Percentiles rank a stretch among this genome's conserved stretches.
phyloP scores from a whole-genome alignment of 2,888 invertebrate genomes.

The Cenopis cana region DNA sequence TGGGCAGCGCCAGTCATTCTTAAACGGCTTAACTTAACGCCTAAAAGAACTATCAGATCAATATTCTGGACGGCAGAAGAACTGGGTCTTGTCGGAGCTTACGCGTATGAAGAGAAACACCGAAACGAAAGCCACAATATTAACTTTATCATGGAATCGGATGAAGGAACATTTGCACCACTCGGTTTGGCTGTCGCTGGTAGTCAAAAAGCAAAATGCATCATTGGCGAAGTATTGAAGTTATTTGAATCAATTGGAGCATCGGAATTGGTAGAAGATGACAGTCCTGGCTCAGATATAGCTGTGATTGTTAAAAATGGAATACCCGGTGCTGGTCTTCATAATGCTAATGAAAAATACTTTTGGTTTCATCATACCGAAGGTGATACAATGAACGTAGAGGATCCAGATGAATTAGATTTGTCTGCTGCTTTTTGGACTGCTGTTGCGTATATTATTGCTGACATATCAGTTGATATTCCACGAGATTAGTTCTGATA shows the following conservation, averaged over 20 bases:
- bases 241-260: constrained; percentile 89
- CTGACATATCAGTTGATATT: constrained; percentile 89
- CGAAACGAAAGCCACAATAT: constrained; percentile 84
- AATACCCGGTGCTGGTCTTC: constrained; percentile 89
- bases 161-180: constrained; percentile 92
- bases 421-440: constrained; percentile 92
- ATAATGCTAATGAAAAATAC: constrained; percentile 89
- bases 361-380: constrained; percentile 91
- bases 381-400: constrained; percentile 92
- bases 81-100: constrained; percentile 88
- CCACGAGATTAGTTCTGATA: constrained; percentile 72
- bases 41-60: constrained; percentile 89
- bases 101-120: constrained; percentile 87
- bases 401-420: constrained; percentile 89
- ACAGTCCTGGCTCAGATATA: constrained; percentile 90
- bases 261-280: constrained; percentile 81
- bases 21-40: constrained; percentile 86
- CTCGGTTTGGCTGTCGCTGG: constrained; percentile 89
- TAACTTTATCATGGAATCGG: constrained; percentile 93
- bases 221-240: constrained; percentile 88
- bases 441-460: constrained; percentile 90
- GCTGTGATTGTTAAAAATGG: constrained; percentile 85
- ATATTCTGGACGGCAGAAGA: constrained; percentile 94
- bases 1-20: constrained; percentile 90
- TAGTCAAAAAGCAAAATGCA: constrained; percentile 85